These are phyloP conservation scores for Protophormia terraenovae DNA, from an alignment of 2,888 invertebrate species.

Conservation along the genomic window DNA sequence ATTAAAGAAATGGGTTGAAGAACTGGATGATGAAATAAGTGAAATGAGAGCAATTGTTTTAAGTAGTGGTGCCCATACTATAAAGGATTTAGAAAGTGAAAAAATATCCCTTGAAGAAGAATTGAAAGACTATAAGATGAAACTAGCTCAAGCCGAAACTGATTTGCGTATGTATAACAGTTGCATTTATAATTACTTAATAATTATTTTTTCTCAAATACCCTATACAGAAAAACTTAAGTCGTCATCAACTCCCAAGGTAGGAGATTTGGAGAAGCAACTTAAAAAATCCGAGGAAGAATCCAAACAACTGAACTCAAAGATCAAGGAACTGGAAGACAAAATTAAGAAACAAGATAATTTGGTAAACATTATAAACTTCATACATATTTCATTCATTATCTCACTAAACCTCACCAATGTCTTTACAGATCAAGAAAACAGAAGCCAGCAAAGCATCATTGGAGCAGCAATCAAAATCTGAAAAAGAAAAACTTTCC, in stretches of 20 bases:
- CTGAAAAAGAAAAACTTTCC: conserved; percentile 81
- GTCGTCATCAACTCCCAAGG: conserved; percentile 82
- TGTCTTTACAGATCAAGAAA: conserved; percentile 79
- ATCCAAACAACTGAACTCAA: conserved; percentile 84
- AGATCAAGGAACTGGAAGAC: conserved; percentile 81
- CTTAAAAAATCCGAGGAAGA: conserved; percentile 87
- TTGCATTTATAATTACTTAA: not conserved
- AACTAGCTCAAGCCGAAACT: conserved; percentile 84
- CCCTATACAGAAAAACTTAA: conserved; percentile 74
- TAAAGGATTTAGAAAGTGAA: conserved; percentile 85
- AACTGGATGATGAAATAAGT: conserved; percentile 93
- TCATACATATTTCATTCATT: not conserved
- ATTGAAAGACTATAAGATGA: conserved; percentile 86
- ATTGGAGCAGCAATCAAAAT: conserved; percentile 82
- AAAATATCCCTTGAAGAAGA: conserved; percentile 85
- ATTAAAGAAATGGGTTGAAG: conserved; percentile 90
- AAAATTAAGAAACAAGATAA: conserved; percentile 82
- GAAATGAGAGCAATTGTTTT: conserved; percentile 80
- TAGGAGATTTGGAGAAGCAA: conserved; percentile 86
- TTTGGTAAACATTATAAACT: conserved; percentile 70
- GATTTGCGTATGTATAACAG: conserved; percentile 75
- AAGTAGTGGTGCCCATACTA: conserved; percentile 79
- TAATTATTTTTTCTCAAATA: not conserved
- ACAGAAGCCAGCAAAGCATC: conserved; percentile 81
- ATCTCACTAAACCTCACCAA: not conserved